Percentiles rank a stretch among this genome's conserved stretches.
Evolutionary conservation across 2,888 invertebrate genomes (phyloP).

Genomic region (Conistra vaccinii): DNA sequence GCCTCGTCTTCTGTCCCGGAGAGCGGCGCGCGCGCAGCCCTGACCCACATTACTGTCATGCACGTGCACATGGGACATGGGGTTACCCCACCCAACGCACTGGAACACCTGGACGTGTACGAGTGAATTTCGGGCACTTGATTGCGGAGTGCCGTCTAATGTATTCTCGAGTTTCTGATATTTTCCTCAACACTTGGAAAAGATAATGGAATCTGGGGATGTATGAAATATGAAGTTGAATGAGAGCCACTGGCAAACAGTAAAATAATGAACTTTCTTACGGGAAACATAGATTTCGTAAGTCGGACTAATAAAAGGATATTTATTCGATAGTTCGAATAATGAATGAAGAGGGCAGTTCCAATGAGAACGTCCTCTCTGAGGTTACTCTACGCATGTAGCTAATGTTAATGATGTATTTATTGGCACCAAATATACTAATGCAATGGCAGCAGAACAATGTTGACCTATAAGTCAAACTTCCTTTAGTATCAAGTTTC

Average conservation of each 20-base stretch:
- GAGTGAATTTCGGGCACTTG: background rate
- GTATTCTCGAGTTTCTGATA: background rate
- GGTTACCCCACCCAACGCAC: conserved; percentile 4
- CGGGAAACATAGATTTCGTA: background rate
- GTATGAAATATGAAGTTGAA: background rate
- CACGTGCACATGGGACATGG: conserved; percentile 3
- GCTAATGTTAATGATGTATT: background rate
- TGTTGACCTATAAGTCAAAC: background rate
- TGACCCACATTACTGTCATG: conserved; percentile 52
- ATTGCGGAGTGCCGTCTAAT: background rate
- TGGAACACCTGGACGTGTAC: conserved; percentile 17
- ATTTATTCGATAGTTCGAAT: background rate
- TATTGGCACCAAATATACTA: conserved; percentile 6
- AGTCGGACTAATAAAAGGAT: background rate
- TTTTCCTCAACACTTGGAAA: background rate
- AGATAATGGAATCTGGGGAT: background rate
- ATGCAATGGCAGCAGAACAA: background rate
- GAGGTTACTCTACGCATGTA: background rate
- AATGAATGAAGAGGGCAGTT: background rate
- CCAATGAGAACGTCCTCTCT: conserved; percentile 3
- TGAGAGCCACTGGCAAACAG: background rate
- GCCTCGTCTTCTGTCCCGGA: conserved; percentile 19
- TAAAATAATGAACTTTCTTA: background rate
- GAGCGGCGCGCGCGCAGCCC: conserved; percentile 39
- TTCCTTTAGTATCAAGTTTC: background rate